These are phyloP conservation scores for Rambutsinella grinnellia DNA, from an alignment of 2,888 invertebrate species.

Conservation along the genomic window DNA sequence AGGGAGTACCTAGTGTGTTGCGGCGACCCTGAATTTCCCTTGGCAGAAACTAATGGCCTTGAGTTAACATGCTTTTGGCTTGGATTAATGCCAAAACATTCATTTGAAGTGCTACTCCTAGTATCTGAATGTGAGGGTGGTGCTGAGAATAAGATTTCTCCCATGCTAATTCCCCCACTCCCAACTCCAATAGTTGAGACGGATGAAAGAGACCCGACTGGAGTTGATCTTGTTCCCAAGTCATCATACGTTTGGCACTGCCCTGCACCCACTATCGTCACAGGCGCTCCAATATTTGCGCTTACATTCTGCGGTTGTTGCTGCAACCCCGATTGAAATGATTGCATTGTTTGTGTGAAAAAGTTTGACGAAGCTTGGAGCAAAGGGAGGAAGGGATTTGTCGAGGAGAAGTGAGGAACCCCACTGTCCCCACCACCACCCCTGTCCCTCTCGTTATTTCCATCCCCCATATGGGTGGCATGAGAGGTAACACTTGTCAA, in stretches of 20 bases:
- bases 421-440: conserved; percentile 18
- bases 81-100: background rate
- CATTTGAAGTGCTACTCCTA: background rate
- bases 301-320: conserved; percentile 13
- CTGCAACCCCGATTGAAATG: conserved; percentile 34
- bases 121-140: conserved; percentile 29
- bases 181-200: conserved; percentile 14
- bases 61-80: conserved; percentile 5
- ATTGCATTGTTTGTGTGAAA: conserved; percentile 61
- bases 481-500: conserved; percentile 10
- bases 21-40: conserved; percentile 15
- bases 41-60: background rate
- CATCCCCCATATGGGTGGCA: conserved; percentile 43
- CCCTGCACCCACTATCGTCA: background rate
- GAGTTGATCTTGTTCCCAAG: background rate
- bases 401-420: conserved; percentile 35
- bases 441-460: conserved; percentile 1
- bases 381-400: conserved; percentile 64
- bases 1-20: conserved; percentile 68
- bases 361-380: conserved; percentile 64
- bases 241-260: background rate
- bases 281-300: background rate
- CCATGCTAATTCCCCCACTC: conserved; percentile 60
- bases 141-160: conserved; percentile 63
- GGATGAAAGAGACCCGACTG: background rate